phyloP scores from a whole-genome alignment of 2,113 vertebrate species.

The Platysteira castanea region DNA sequence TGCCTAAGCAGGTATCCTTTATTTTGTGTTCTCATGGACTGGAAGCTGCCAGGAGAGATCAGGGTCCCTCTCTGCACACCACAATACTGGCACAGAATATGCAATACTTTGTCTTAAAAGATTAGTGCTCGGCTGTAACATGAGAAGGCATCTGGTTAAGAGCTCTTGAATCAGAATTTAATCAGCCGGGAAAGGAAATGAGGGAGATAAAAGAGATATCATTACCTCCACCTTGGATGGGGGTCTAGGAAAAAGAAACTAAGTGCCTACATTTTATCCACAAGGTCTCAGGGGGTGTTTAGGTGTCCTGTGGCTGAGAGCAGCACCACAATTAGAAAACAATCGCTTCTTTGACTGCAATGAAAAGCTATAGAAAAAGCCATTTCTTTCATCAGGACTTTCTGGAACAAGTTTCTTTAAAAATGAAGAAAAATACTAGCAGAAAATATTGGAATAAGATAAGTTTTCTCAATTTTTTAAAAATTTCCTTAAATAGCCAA shows the following conservation, averaged over 20 bases:
- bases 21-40: background rate
- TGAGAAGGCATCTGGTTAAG: background rate
- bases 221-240: background rate
- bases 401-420: background rate
- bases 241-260: background rate
- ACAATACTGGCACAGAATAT: background rate
- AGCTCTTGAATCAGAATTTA: background rate
- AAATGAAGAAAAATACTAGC: background rate
- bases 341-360: background rate
- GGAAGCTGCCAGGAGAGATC: background rate
- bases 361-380: background rate
- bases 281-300: background rate
- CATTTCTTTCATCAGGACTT: background rate
- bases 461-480: background rate
- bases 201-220: background rate
- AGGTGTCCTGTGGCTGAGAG: background rate
- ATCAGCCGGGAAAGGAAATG: background rate
- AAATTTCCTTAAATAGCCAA: background rate
- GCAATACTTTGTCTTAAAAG: background rate
- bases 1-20: background rate
- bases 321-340: background rate
- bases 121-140: background rate
- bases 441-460: background rate
- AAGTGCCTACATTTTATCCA: background rate
- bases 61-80: background rate